Percentiles rank a stretch among this genome's conserved stretches.
phyloP scores from a whole-genome alignment of 2,797 vertebrate species.

The Labroides dimidiatus region DNA sequence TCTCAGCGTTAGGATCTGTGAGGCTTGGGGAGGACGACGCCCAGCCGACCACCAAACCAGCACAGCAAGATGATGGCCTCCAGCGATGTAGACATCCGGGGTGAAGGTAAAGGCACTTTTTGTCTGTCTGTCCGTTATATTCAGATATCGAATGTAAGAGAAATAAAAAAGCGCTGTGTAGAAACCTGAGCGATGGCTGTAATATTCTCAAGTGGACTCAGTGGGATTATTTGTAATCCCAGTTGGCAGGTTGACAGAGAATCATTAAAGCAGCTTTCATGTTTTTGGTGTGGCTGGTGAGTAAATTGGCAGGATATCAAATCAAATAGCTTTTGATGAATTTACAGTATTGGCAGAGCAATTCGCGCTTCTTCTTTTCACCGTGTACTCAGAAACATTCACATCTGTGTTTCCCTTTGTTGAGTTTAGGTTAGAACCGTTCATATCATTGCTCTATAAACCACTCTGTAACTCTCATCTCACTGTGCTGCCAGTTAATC shows the following conservation, averaged over 20 bases:
- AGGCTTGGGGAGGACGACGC: slow-evolving; percentile 35
- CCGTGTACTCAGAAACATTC: too few relatives aligned
- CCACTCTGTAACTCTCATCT: too few relatives aligned
- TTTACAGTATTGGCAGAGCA: too few relatives aligned
- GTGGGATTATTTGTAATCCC: slow-evolving; percentile 44
- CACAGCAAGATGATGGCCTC: slow-evolving; percentile 70
- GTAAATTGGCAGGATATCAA: slow-evolving; percentile 6
- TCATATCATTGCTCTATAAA: too few relatives aligned
- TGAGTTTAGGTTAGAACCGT: too few relatives aligned
- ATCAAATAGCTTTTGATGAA: background rate
- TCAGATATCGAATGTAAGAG: background rate
- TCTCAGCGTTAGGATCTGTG: slow-evolving; percentile 23
- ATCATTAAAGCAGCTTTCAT: slow-evolving; percentile 54
- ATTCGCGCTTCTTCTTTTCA: too few relatives aligned
- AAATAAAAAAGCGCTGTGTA: too few relatives aligned
- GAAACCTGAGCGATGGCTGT: background rate
- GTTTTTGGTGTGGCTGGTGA: slow-evolving; percentile 3
- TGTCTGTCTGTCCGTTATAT: background rate
- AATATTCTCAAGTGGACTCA: background rate
- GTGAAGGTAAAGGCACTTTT: slow-evolving; percentile 58
- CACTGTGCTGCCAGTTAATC: too few relatives aligned
- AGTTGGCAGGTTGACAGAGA: slow-evolving; percentile 27
- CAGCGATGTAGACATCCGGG: slow-evolving; percentile 68
- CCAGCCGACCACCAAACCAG: slow-evolving; percentile 5
- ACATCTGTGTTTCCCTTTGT: too few relatives aligned